Base-by-base conservation (phyloP, 2,113 vertebrate species). In the Perca flavescens region DNA sequence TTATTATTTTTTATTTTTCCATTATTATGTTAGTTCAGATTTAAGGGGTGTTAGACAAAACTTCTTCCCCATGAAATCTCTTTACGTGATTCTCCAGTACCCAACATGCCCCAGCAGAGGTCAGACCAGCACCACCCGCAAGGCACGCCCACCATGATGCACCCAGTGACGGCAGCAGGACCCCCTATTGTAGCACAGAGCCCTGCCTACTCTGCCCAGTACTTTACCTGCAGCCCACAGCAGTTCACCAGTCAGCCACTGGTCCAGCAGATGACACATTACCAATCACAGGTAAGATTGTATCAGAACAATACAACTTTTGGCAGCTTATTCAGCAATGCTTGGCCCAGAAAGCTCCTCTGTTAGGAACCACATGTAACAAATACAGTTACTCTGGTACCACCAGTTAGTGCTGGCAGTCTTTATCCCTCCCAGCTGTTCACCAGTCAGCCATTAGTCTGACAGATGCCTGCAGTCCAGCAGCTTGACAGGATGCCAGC, bases 91-190 rank as follows among this genome's bases (percentile, higher is more conserved):
- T 53, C 85, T 92, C 2, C 88, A 99, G 98, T 99, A 92, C 96
- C 97, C 95, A 99, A 96, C 95, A 98, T 99, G 96, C 96, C 96
- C 80, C 98, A 99, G 86, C 98, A 99, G 89, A 96, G 98, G 91
- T 97, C 97, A 88, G 98, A 99, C 87, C 97, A 99, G 88, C 98
- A 99, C 89, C 98, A 98, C 84, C 95, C 92, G 1, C 97, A 95
- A 86, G 97, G 96, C 89, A 93, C 95, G 0, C 94, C 96, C 76
- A 95, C 97, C 92, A 97, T 99, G 96, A 99, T 99, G 97, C 98
- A 99, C 80, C 96, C 97, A 17, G 98, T 96, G 16, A 97, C 97
- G 0, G 98, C 97, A 31, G 97, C 98, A 19, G 98, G 98, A 64
- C 97, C 97, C 0, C 98, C 97, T 10, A 98, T 99, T 43, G 97